These are phyloP conservation scores for Syrista parreyssii DNA, from an alignment of 2,888 invertebrate genomes.

Conservation along the genomic window DNA sequence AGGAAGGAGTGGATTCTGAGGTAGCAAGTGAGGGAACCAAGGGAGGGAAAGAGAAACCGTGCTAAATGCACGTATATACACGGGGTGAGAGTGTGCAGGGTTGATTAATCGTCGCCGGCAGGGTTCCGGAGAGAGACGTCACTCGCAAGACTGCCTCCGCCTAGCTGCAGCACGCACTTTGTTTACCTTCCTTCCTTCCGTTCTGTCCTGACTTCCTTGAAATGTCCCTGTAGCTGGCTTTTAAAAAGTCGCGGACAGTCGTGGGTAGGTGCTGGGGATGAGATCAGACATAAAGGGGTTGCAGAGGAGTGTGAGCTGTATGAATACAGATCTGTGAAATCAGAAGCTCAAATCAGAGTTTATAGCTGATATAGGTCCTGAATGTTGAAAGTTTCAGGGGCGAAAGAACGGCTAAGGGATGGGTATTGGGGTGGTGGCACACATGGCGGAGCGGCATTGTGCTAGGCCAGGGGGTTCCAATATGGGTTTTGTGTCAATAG, in stretches of 20 bases:
- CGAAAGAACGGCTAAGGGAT: background rate
- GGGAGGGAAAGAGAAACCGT: slow-evolving; percentile 29
- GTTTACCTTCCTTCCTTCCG: slow-evolving; percentile 30
- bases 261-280: background rate
- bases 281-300: background rate
- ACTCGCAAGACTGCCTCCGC: slow-evolving; percentile 48
- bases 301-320: background rate
- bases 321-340: background rate
- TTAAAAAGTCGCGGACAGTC: background rate
- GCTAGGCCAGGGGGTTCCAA: slow-evolving; percentile 41
- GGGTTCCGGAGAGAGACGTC: slow-evolving; percentile 40
- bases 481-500: slow-evolving; percentile 57
- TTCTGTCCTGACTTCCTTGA: slow-evolving; percentile 4
- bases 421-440: slow-evolving; percentile 19
- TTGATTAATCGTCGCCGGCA: slow-evolving; percentile 42
- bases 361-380: background rate
- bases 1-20: background rate
- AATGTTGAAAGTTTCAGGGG: background rate
- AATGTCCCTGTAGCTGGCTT: background rate
- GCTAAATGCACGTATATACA: slow-evolving; percentile 52
- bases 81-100: slow-evolving; percentile 29
- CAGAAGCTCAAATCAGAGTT: background rate
- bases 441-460: slow-evolving; percentile 42
- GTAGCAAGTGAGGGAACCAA: slow-evolving; percentile 18
- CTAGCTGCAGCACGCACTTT: slow-evolving; percentile 37